Evolutionary conservation across 2,113 vertebrate species (phyloP).

Genomic region (Cynocephalus volans): DNA sequence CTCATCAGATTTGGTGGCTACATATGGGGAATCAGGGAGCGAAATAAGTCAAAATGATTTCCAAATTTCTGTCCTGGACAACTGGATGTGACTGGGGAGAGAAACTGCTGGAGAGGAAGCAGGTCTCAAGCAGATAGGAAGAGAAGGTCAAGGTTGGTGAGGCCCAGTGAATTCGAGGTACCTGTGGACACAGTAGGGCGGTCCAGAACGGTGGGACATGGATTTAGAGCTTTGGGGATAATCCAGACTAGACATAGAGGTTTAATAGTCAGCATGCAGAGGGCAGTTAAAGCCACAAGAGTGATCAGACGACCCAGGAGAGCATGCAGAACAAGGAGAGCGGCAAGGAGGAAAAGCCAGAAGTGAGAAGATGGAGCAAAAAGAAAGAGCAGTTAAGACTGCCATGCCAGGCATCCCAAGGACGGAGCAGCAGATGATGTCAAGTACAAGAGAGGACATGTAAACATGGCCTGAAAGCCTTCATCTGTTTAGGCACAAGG

Average conservation of each 20-base stretch:
- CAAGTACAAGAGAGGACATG: not conserved
- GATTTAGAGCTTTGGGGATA: not conserved
- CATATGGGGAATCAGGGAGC: rapidly evolving
- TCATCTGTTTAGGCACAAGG: rapidly evolving
- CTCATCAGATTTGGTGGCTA: not conserved
- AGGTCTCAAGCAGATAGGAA: not conserved
- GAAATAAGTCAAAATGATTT: not conserved
- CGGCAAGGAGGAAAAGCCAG: not conserved
- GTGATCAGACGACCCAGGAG: not conserved
- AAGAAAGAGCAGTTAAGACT: no score
- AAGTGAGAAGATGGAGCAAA: not conserved
- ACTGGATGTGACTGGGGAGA: not conserved
- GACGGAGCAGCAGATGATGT: not conserved
- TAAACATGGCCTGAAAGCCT: not conserved
- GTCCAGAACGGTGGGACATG: not conserved
- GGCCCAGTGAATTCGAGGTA: not conserved
- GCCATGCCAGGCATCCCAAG: not conserved
- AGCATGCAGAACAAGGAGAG: no score
- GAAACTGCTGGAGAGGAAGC: not conserved
- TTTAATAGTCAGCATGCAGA: not conserved
- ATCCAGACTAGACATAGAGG: not conserved
- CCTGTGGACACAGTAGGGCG: rapidly evolving
- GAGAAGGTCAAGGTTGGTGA: rapidly evolving
- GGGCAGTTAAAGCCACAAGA: not conserved
- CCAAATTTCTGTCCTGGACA: not conserved